Base-by-base conservation (phyloP, 2,113 vertebrate genomes). In the Rhinogobius similis region DNA sequence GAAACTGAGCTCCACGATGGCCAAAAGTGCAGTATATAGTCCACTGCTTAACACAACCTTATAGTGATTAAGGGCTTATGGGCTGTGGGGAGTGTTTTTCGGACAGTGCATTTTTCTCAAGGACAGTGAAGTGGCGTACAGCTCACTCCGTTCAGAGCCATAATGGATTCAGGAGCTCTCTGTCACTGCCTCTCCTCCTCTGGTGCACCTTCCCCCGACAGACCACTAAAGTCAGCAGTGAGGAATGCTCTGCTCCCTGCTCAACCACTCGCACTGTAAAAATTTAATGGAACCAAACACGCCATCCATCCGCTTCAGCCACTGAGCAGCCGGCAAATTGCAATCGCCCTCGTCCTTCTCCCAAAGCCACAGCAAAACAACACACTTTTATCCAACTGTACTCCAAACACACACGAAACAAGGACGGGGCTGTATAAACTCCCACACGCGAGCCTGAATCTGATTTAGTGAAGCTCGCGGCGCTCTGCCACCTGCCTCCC, bases 161-260 rank as follows among this genome's bases (percentile, higher is more conserved):
- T 72, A 82, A 89, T 82, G 74, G 81, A 78, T 85, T 86, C 62
- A 66, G 21, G 4, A 48, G 61, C 62, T 68, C 77, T 81, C 75
- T 75, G 68, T 87, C 84, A 82, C 66, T 3, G 27, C 66, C 18
- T 65, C 74, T 68, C 69, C 46, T 62, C 18, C 55, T 58, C 55
- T 58, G 55, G 24, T 39, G 9, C 58, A 72, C 69, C 70, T 43
- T 58, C 73, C 62, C 55, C 83, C 82, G 46, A 70, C 8, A 50
- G 88, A 70, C 65, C 74, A 20, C 68, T 87, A 73, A 84, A 87
- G 77, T 83, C 72, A 73, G 72, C 63, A 8, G 70, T 87, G 79
- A 87, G 43, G 72, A 81, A 86, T 82, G 79, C 70, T 72, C 75
- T 74, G 67, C 52, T 10, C 67, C 66, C 48, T 72, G 38, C 59